Percentiles rank a stretch among this genome's conserved stretches.
Conservation (phyloP, 1,140 invertebrate species). For the Papilio helenus region DNA sequence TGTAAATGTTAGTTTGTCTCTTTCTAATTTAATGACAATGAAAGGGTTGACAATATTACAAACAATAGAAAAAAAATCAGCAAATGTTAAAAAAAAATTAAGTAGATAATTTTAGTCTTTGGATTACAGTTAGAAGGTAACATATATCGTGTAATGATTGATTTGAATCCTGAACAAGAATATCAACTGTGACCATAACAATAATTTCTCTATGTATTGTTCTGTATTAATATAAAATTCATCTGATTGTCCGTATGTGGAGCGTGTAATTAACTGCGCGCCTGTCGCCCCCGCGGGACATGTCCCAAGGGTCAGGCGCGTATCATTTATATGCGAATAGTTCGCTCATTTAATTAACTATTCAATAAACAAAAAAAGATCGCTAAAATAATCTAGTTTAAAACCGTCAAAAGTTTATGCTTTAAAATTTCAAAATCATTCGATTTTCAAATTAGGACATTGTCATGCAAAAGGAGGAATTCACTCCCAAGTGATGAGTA, state of each 20-base stretch:
- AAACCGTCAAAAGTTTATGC: neutral
- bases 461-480: neutral
- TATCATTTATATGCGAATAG: conserved; percentile 47
- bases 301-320: conserved; percentile 39
- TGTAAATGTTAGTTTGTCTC: neutral
- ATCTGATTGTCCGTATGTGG: conserved; percentile 45
- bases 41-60: neutral
- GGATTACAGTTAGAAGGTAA: neutral
- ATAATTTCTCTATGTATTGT: conserved; percentile 1
- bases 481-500: neutral
- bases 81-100: neutral
- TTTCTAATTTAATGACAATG: neutral
- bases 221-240: conserved; percentile 45
- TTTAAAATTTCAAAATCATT: neutral
- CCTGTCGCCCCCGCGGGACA: conserved; percentile 1
- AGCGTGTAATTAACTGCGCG: conserved; percentile 53
- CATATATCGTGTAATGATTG: neutral
- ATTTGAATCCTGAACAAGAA: neutral
- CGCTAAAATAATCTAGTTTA: neutral
- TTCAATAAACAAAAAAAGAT: conserved; percentile 20
- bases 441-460: neutral
- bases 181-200: neutral
- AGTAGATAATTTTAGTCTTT: neutral
- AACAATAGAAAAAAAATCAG: neutral
- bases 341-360: conserved; percentile 45